Base-by-base conservation (phyloP, 2,888 invertebrate genomes). In the Apantesis nais region DNA sequence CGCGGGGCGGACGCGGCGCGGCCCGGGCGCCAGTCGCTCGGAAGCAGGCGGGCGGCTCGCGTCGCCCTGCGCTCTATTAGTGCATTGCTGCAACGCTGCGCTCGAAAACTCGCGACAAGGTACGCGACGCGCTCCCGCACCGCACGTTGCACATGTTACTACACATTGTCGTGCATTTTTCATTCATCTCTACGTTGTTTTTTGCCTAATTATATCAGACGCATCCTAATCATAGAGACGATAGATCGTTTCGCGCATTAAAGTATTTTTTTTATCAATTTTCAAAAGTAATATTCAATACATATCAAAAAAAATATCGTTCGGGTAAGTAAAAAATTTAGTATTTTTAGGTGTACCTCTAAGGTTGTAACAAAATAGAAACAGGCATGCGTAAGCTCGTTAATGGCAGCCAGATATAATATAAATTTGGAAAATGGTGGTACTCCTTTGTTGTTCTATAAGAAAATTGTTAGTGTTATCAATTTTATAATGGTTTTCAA, bases 11-110 rank as follows among this genome's bases (percentile, higher is more conserved):
- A 85, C 83, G 88, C 89, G 88, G 83, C 88, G 88, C 90, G 90
- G 89, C 93, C 93, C 92, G 93, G 93, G 92, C 93, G 93, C 89
- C 93, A 94, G 94, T 94, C 90, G 93, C 93, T 93, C 92, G 87
- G 87, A 87, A 88, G 85, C 90, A 90, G 89, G 93, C 93, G 91
- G 89, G 89, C 90, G 91, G 89, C 91, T 89, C 90, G 90, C 89
- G 92, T 92, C 91, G 92, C 91, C 88, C 86, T 87, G 86, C 86
- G 85, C 83, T 86, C 79, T 83, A 78, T 84, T 82, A 81, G 86
- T 89, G 90, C 89, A 87, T 80, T 89, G 87, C 86, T 89, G 90
- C 90, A 89, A 84, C 86, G 86, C 83, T 88, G 89, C 90, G 88
- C 87, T 87, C 90, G 88, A 87, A 84, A 88, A 83, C 86, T 88